phyloP scores from a whole-genome alignment of 2,797 vertebrate species.

The Enteromius anoplus region DNA sequence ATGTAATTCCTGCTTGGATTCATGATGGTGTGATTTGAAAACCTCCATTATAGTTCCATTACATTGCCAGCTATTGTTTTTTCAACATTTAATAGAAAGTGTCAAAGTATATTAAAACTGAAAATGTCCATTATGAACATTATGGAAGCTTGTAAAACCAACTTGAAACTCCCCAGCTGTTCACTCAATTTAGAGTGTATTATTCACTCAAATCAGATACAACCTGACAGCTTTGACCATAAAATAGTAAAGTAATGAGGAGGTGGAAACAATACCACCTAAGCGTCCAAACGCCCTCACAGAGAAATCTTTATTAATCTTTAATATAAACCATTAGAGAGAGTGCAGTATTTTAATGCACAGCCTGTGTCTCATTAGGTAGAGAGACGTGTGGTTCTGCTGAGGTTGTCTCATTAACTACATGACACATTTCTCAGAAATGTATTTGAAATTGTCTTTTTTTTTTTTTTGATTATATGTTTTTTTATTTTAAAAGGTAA shows the following conservation, averaged over 20 bases:
- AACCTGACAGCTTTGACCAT: neutral
- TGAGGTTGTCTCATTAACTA: neutral
- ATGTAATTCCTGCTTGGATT: neutral
- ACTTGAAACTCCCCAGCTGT: neutral
- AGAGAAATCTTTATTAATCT: slow-evolving; percentile 6
- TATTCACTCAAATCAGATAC: neutral
- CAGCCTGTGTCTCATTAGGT: slow-evolving; percentile 1
- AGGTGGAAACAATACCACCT: neutral
- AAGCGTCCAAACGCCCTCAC: neutral
- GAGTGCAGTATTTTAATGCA: slow-evolving; percentile 1
- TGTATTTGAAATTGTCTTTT: neutral
- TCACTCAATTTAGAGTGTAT: slow-evolving; percentile 8
- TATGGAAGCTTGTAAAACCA: slow-evolving; percentile 2
- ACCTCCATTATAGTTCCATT: neutral
- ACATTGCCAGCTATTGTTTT: neutral
- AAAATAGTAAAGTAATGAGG: slow-evolving; percentile 23
- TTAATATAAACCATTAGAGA: slow-evolving; percentile 27
- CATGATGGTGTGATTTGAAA: neutral
- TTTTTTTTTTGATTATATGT: neutral
- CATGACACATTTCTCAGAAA: neutral
- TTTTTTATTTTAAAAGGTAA: neutral
- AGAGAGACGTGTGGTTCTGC: neutral
- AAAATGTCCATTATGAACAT: slow-evolving; percentile 8
- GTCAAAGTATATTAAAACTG: neutral
- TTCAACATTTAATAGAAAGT: neutral